Conservation (phyloP, 2,797 vertebrate genomes). For the Rhyacichthys aspro region DNA sequence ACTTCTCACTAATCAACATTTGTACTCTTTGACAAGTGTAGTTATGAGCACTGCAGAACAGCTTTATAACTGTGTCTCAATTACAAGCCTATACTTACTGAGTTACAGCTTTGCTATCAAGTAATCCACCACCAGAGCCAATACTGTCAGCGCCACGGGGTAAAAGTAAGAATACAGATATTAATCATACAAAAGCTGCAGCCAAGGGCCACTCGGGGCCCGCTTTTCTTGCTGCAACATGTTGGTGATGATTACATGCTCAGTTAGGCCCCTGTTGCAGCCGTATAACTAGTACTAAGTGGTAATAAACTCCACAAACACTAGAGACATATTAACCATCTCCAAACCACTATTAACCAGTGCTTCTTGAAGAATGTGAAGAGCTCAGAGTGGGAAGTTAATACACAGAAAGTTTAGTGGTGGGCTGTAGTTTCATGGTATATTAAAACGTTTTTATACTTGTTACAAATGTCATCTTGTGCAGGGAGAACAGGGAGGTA, state of each 20-base stretch:
- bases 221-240: constrained; percentile 50
- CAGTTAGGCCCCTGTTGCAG: constrained; percentile 45
- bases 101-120: constrained; percentile 1
- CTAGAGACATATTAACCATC: not conserved
- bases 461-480: too few species aligned
- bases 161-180: constrained; percentile 32
- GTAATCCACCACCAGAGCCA: constrained; percentile 6
- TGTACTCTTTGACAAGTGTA: not conserved
- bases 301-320: constrained; percentile 16
- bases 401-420: too few species aligned
- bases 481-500: too few species aligned
- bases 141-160: constrained; percentile 9
- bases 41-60: not conserved
- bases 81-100: not conserved
- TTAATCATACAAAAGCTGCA: constrained; percentile 30
- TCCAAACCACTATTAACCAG: too few species aligned
- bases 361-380: too few species aligned
- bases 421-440: too few species aligned
- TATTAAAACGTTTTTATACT: too few species aligned
- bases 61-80: not conserved
- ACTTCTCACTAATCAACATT: too few species aligned
- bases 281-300: constrained; percentile 49
- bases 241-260: constrained; percentile 66
- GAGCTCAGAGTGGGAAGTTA: too few species aligned
- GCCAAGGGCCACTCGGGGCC: constrained; percentile 51